Evolutionary conservation across 2,113 vertebrate genomes (phyloP), one percentile per base, ranked within the genome.

Genomic region (Erpornis zantholeuca): DNA sequence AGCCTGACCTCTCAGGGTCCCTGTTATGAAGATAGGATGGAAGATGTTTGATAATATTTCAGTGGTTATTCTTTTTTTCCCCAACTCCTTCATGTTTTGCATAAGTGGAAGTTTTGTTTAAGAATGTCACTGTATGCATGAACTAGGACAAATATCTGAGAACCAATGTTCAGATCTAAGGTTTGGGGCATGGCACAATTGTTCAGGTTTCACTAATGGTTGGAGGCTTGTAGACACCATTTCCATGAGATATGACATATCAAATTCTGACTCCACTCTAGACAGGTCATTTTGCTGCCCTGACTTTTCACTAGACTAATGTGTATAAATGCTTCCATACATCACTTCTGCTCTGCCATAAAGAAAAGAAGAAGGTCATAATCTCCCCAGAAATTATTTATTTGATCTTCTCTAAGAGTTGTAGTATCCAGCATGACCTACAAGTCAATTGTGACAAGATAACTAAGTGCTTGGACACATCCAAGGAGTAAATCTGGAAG

Each of bases 361-460:
- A 93, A 90, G 68, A 81, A 93, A 93, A 91, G 22, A 42, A 72
- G 49, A 28, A 54, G 69, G 61, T 75, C 38, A 76, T 92, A 86
- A 92, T 91, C 52, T 89, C 53, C 12, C 12, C 40, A 60, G 65
- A 88, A 92, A 60, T 78, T 56, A 92, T 88, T 90, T 88, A 86
- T 90, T 85, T 93, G 50, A 35, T 92, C 29, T 72, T 92, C 50
- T 61, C 11, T 54, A 47, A 35, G 79, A 80, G 20, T 15, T 77
- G 28, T 54, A 23, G 52, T 78, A 7, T 7, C 35, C 42, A 73
- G 11, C 64, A 54, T 28, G 47, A 92, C 64, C 79, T 64, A 56
- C 23, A 86, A 88, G 56, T 90, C 76, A 83, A 57, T 75, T 83
- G 27, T 81, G 68, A 70, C 84, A 93, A 81, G 75, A 59, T 82